phyloP scores from a whole-genome alignment of 1,140 invertebrate genomes.

The Drosophila biarmipes region DNA sequence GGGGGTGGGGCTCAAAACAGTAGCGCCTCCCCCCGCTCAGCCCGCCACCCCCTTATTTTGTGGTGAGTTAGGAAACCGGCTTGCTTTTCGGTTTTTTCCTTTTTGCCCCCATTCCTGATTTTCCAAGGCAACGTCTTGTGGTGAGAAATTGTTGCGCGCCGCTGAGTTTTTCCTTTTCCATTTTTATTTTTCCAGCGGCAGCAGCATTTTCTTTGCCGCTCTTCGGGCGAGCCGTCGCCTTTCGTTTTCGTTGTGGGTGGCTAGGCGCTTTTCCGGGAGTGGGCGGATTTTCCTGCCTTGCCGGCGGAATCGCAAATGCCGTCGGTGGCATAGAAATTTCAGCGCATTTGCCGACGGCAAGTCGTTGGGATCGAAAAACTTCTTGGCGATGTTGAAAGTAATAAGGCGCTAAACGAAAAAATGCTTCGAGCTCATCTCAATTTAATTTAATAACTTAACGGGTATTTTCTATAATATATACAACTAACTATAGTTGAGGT shows the following conservation, averaged over 20 bases:
- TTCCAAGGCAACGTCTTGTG: conserved; percentile 76
- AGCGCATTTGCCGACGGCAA: conserved; percentile 62
- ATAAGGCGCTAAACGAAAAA: no score
- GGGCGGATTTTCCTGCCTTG: conserved; percentile 8
- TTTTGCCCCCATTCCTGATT: conserved; percentile 26
- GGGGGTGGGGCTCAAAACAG: conserved; percentile 1
- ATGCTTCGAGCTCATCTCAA: no score
- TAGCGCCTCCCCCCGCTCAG: background rate
- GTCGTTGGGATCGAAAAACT: conserved; percentile 2
- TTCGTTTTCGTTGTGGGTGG: conserved; percentile 68
- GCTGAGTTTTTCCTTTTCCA: conserved; percentile 49
- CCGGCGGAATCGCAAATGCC: conserved; percentile 45
- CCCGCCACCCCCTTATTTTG: conserved; percentile 41
- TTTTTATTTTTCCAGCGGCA: conserved; percentile 4
- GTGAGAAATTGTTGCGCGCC: conserved; percentile 77
- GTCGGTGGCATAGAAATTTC: conserved; percentile 53
- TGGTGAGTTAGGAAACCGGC: conserved; percentile 71
- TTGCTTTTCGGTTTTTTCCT: conserved; percentile 26
- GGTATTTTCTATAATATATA: no score
- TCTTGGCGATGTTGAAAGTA: background rate
- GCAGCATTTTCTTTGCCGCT: conserved; percentile 35
- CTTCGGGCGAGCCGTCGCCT: conserved; percentile 47
- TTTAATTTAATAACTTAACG: no score
- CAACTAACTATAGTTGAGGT: no score
- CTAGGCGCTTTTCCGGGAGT: conserved; percentile 2